Evolutionary conservation across 2,888 invertebrate species (phyloP).

Genomic region (Cylloceria caligata): DNA sequence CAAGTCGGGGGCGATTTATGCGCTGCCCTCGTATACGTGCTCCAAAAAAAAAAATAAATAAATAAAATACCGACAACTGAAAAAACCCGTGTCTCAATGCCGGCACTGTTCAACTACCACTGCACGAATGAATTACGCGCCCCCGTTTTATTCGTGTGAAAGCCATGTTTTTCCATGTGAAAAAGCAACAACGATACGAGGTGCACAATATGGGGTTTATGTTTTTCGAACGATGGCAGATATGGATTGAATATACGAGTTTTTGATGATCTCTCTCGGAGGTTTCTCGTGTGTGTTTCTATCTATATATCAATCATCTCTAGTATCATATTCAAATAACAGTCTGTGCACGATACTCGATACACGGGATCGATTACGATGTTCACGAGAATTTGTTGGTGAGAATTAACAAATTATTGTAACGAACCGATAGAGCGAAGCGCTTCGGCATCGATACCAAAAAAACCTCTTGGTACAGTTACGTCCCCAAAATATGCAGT

Average conservation of each 20-base stretch:
- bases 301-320: too few species aligned
- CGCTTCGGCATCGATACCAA: constrained; percentile 6
- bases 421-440: constrained; percentile 6
- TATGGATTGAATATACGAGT: constrained; percentile 73
- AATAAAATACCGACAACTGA: too few species aligned
- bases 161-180: constrained; percentile 56
- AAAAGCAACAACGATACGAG: constrained; percentile 44
- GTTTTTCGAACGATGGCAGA: constrained; percentile 79
- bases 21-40: too few species aligned
- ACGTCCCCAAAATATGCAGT: too few species aligned
- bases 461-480: not conserved
- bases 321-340: not conserved
- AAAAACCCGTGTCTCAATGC: not conserved
- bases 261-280: constrained; percentile 76
- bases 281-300: not conserved
- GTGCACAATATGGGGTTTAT: constrained; percentile 71
- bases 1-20: not conserved
- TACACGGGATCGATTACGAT: too few species aligned
- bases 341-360: too few species aligned
- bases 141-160: constrained; percentile 33
- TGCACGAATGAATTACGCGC: too few species aligned
- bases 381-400: not conserved
- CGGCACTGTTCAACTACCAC: not conserved
- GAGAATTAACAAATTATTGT: not conserved
- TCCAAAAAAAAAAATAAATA: constrained; percentile 12